Base-by-base conservation (phyloP, 2,113 vertebrate genomes). In the Petrocephalus zakoni region DNA sequence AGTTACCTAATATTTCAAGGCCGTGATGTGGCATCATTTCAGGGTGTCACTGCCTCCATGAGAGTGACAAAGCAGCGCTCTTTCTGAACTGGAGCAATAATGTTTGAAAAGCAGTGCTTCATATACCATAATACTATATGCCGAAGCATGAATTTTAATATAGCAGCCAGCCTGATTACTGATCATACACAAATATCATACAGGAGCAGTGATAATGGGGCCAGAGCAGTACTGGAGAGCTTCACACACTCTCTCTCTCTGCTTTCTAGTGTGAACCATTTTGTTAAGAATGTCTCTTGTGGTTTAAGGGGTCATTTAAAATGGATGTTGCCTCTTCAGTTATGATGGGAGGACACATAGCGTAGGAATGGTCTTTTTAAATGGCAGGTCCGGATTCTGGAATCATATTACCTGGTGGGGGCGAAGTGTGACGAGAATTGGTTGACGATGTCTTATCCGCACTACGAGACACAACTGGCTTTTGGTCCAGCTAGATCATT, bases 401-500 rank as follows among this genome's bases (percentile, higher is more conserved):
- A 51, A 82, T 83, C 72, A 49, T 13, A 88, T 49, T 56, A 58
- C 25, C 53, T 47, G 75, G 52, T 42, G 42, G 55, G 72, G n/a
- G 52, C 37, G 11, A 42, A 90, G 85, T 90, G 89, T 13, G 6
- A 92, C 91, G 90, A 90, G 91, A 91, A 93, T 88, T 91, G 92
- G 92, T 29, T 68, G 82, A 88, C 88, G 91, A 90, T 93, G 93
- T 92, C 91, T 92, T 90, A 91, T 91, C 91, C 87, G 90, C 91
- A 92, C 90, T 84, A 87, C 55, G 0, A 92, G 92, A 93, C 92
- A 90, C 91, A 91, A 94, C 94, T 94, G 91, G 91, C 90, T 92
- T 93, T 94, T 90, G 58, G 90, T 92, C 93, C 93, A 22, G 49
- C 85, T 42, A 55, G n/a, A n/a, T 68, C 29, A 21, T 58, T 13